Conservation (phyloP, 2,888 invertebrate genomes). For the Willowsia nigromaculata region DNA sequence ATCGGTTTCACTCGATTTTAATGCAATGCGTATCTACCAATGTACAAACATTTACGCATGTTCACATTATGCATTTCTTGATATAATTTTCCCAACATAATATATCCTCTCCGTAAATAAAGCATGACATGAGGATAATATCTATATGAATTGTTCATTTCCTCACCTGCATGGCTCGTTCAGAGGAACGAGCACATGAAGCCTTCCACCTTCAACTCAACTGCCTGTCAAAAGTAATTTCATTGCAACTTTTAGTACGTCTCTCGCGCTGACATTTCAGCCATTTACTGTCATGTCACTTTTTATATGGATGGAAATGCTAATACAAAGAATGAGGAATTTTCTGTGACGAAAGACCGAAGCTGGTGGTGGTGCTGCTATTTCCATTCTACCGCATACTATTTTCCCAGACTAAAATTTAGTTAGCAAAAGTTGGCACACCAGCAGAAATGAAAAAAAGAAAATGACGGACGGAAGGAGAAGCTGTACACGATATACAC, state of each 20-base stretch:
- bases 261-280: conserved; percentile 55
- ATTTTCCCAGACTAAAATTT: conserved; percentile 43
- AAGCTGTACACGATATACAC: neutral
- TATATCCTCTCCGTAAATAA: neutral
- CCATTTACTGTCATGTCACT: conserved; percentile 71
- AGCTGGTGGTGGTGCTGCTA: conserved; percentile 6
- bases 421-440: neutral
- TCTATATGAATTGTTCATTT: conserved; percentile 57
- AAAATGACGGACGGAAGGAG: conserved; percentile 24
- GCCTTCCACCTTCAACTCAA: conserved; percentile 47
- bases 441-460: neutral
- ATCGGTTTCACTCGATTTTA: neutral
- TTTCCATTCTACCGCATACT: too few relatives aligned
- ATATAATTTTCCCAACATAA: neutral
- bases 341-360: conserved; percentile 27
- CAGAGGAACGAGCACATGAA: neutral
- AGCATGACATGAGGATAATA: neutral
- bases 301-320: conserved; percentile 55
- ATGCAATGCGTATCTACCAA: neutral
- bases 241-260: conserved; percentile 67
- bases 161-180: conserved; percentile 51
- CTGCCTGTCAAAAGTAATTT: conserved; percentile 61
- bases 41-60: neutral
- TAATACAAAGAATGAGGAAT: conserved; percentile 47
- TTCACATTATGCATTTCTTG: neutral